Percentiles rank a stretch among this genome's conserved stretches.
Evolutionary conservation across 2,113 vertebrate species (phyloP).

Genomic region (Corythornis cristatus): DNA sequence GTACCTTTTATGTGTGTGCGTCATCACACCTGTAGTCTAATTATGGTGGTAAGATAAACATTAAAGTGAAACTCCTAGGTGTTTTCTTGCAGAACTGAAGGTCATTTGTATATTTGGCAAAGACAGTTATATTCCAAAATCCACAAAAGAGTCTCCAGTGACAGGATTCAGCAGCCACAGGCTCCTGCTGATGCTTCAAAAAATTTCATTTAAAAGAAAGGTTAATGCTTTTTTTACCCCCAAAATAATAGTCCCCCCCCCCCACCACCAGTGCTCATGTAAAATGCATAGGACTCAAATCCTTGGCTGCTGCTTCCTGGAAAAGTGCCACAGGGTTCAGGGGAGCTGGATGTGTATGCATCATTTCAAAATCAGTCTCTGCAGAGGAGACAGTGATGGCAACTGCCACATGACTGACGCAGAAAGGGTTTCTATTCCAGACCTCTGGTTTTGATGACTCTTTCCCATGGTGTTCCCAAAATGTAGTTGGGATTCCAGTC

Average conservation of each 20-base stretch:
- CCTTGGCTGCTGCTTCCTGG: not conserved
- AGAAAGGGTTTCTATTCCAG: not conserved
- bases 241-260: not conserved
- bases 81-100: not conserved
- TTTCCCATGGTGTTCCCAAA: not conserved
- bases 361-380: not conserved
- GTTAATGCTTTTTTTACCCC: not conserved
- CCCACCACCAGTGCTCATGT: not conserved
- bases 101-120: slow-evolving; percentile 8
- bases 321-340: not conserved
- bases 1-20: not conserved
- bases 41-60: not conserved
- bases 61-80: not conserved
- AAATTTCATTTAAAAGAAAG: slow-evolving; percentile 12
- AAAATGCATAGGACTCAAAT: not conserved
- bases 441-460: not conserved
- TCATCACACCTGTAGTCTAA: not conserved
- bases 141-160: not conserved
- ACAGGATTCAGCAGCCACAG: not conserved
- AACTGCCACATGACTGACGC: not conserved
- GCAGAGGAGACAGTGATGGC: not conserved
- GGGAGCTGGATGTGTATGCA: not conserved
- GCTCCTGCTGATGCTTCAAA: not conserved
- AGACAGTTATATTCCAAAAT: not conserved
- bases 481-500: not conserved